Conservation (phyloP, 2,888 invertebrate species). For the Zootermopsis nevadensis region DNA sequence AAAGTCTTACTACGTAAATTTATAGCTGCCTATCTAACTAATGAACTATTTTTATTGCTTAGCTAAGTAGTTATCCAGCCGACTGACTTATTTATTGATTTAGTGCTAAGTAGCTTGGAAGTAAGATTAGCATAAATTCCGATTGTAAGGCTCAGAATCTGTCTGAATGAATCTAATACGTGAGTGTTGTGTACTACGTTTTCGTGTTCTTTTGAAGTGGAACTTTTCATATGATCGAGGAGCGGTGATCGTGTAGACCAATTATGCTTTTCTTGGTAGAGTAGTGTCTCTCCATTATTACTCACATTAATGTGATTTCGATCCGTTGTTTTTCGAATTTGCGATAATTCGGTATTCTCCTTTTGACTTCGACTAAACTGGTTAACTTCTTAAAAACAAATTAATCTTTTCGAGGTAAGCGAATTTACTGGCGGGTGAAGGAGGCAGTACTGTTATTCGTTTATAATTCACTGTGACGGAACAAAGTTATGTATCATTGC, state of each 20-base stretch:
- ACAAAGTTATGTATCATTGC: background rate
- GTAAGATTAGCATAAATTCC: too few species aligned
- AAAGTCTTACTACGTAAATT: too few species aligned
- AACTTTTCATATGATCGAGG: too few species aligned
- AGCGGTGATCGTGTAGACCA: background rate
- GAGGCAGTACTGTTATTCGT: background rate
- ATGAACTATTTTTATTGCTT: too few species aligned
- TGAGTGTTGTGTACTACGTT: too few species aligned
- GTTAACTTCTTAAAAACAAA: background rate
- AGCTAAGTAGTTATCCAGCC: too few species aligned
- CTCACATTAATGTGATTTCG: background rate
- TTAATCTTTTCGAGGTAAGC: background rate
- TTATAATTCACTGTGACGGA: background rate
- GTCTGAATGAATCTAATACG: too few species aligned
- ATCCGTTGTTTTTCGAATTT: background rate
- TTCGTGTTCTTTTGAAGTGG: too few species aligned
- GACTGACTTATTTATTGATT: too few species aligned
- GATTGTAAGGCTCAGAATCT: too few species aligned
- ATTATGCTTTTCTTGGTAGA: background rate
- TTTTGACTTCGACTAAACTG: background rate
- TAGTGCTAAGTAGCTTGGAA: too few species aligned
- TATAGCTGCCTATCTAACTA: too few species aligned
- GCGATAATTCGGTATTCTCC: background rate
- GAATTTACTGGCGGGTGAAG: background rate
- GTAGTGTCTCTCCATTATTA: background rate